These are phyloP conservation scores for Phortica okadai DNA, from an alignment of 2,888 invertebrate species.

Conservation along the genomic window DNA sequence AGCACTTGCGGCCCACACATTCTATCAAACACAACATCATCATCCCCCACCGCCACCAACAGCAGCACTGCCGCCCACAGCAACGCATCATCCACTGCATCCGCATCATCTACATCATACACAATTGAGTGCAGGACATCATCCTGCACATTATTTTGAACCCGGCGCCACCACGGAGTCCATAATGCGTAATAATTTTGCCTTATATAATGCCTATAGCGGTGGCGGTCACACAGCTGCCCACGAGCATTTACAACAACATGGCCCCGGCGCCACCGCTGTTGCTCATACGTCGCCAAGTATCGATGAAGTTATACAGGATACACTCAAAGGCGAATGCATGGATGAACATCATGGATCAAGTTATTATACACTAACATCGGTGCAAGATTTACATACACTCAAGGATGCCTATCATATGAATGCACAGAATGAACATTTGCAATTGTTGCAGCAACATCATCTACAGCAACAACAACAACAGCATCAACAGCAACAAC, in stretches of 20 bases:
- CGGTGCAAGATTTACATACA: conserved; percentile 70
- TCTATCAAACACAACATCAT: conserved; percentile 37
- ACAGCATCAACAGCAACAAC: conserved; percentile 51
- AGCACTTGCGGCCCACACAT: conserved; percentile 45
- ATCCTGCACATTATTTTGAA: conserved; percentile 20
- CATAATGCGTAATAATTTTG: conserved; percentile 72
- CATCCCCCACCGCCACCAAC: conserved; percentile 35
- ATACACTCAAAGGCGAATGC: conserved; percentile 76
- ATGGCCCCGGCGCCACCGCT: conserved; percentile 51
- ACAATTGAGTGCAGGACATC: conserved; percentile 13
- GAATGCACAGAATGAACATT: conserved; percentile 43
- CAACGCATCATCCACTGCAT: conserved; percentile 59
- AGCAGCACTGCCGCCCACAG: conserved; percentile 31
- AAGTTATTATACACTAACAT: conserved; percentile 73
- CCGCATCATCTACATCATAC: conserved; percentile 30
- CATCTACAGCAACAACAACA: conserved; percentile 43
- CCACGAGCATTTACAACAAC: conserved; percentile 61
- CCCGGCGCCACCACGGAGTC: conserved; percentile 59
- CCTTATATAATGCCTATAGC: conserved; percentile 62
- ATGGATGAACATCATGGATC: conserved; percentile 71
- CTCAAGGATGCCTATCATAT: conserved; percentile 70
- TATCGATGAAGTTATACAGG: conserved; percentile 77
- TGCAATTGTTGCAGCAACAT: conserved; percentile 57
- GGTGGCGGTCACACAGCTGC: conserved; percentile 51
- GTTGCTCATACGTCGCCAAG: conserved; percentile 61